Base-by-base conservation (phyloP, 1,140 invertebrate genomes). In the Zaprionus lachaisei region DNA sequence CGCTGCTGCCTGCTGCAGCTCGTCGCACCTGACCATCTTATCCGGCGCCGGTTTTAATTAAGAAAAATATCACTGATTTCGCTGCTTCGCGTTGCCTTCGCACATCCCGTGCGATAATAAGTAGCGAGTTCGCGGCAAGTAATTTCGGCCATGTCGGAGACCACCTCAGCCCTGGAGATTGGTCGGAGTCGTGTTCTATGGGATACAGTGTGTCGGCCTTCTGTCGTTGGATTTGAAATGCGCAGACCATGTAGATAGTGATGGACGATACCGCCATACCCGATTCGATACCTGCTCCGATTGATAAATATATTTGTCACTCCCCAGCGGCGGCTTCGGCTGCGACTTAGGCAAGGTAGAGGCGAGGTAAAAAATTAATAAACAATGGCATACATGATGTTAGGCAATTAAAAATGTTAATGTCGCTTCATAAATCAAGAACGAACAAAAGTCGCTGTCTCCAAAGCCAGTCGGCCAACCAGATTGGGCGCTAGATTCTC, bases 351-450 rank as follows among this genome's bases (percentile, higher is more conserved):
- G 24, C 38, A 66, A 64, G 62, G n/a, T 47, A 57, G 37, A 58
- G 41, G 65, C 20, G 71, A 80, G 63, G 81, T 83, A 81, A 90
- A 70, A 89, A 85, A 89, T 91, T 85, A 92, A 92, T 92, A 92
- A 92, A 92, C 84, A 92, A 89, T 81, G 78, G 77, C 87, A 91
- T 86, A 92, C 91, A 92, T 78, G 81, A 92, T 92, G 91, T 92
- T 82, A 81, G 80, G 84, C 84, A 92, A 92, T 92, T 92, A 92
- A 92, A 92, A 92, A 92, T 92, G 91, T 92, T 92, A 92, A 92
- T 92, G 85, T 78, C 79, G 17, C 72, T 79, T 79, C 82, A 92
- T 92, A 92, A 92, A 92, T 92, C 86, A 92, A 90, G 80, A 79
- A 76, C 57, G 60, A 58, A 89, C 74, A 90, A 80, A 72, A 66